These are phyloP conservation scores for Aurelia aurita complex sp. Pacific DNA, from an alignment of 30 jellyfish, hydroid and myxozoan species.

Conservation along the genomic window DNA sequence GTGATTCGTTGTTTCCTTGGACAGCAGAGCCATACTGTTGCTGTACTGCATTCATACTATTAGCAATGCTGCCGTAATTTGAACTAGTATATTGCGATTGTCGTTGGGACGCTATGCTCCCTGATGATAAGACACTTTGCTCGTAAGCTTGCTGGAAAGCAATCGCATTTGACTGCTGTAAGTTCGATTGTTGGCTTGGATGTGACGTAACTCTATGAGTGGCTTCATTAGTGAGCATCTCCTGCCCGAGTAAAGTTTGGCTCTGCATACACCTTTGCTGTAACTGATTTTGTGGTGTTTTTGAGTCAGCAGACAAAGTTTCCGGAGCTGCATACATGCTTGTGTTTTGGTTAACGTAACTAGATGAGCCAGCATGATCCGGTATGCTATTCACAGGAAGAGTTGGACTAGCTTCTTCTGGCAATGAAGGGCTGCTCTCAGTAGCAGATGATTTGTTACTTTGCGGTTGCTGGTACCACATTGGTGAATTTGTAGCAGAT, in stretches of 20 bases:
- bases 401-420: not conserved
- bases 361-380: not conserved
- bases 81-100: not conserved
- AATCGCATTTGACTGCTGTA: not conserved
- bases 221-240: not conserved
- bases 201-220: not conserved
- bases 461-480: not conserved
- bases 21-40: not conserved
- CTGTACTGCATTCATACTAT: not conserved
- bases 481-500: not conserved
- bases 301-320: not conserved
- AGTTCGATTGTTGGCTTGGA: not conserved
- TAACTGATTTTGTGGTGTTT: not conserved
- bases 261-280: not conserved
- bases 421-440: not conserved
- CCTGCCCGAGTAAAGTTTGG: not conserved
- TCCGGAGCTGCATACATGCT: not conserved
- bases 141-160: conserved; percentile 1
- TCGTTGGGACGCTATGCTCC: not conserved
- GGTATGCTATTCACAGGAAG: not conserved
- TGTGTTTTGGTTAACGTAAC: not conserved
- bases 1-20: not conserved
- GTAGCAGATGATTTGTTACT: not conserved
- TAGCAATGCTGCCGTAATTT: not conserved
- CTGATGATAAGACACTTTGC: no score